Evolutionary conservation across 2,113 vertebrate species (phyloP).

Genomic region (Peromyscus polionotus): DNA sequence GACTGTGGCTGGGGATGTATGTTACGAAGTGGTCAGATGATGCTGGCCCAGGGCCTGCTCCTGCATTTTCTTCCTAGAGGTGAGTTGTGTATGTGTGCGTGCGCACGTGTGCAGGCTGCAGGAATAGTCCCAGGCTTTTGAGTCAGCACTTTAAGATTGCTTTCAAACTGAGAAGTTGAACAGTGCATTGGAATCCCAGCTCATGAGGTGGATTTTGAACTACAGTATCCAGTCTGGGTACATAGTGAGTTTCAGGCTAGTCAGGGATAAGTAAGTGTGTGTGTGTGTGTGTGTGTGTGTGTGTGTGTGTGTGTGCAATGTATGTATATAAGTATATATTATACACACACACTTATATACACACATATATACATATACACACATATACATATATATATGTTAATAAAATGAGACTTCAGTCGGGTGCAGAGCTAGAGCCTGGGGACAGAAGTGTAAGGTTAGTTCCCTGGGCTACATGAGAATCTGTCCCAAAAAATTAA

Average conservation of each 20-base stretch:
- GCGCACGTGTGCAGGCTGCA: no score
- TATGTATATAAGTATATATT: no score
- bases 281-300: not conserved
- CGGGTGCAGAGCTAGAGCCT: no score
- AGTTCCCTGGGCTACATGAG: not conserved
- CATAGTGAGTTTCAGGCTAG: not conserved
- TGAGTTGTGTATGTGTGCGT: slow-evolving; percentile 42
- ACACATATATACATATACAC: no score
- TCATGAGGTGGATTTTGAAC: not conserved
- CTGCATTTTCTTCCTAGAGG: slow-evolving; percentile 92
- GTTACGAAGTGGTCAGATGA: slow-evolving; percentile 96
- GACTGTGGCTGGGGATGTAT: slow-evolving; percentile 98
- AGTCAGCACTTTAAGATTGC: not conserved
- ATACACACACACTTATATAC: no score
- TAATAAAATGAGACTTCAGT: not conserved
- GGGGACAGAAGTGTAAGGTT: not conserved
- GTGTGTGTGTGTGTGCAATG: no score
- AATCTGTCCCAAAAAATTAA: not conserved
- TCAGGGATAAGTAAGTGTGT: not conserved
- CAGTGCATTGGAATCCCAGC: not conserved
- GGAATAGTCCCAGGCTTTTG: not conserved
- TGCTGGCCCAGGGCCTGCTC: slow-evolving; percentile 94
- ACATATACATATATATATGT: no score
- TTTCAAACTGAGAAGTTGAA: not conserved
- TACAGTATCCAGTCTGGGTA: not conserved